A percentile compares a stretch with the other conserved stretches of the same genome.
Conservation (phyloP, 1,140 invertebrate genomes). For the Popillia japonica region DNA sequence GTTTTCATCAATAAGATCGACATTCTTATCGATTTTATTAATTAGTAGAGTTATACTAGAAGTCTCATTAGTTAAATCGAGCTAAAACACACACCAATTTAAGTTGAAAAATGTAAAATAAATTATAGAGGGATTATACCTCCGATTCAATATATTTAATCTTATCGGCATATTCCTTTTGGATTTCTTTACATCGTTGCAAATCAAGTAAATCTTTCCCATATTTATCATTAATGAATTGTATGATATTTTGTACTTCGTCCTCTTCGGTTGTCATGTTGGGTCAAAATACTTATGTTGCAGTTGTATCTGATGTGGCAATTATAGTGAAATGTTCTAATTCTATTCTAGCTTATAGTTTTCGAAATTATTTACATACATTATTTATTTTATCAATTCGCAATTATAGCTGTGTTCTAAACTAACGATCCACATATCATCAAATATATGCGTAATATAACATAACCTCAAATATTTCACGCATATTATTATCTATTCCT, state of each 20-base stretch:
- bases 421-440: too few species aligned
- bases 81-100: conserved; percentile 58
- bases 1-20: conserved; percentile 63
- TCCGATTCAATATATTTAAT: conserved; percentile 65
- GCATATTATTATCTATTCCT: not conserved
- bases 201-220: conserved; percentile 61
- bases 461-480: not conserved
- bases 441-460: not conserved
- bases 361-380: not conserved
- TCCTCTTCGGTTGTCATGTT: conserved; percentile 5
- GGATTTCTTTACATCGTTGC: conserved; percentile 58
- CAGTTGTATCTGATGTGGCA: conserved; percentile 1
- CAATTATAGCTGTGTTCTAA: too few species aligned
- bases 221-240: conserved; percentile 62
- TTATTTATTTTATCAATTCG: not conserved
- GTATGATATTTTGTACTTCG: not conserved
- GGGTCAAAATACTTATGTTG: too few species aligned
- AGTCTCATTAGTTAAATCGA: conserved; percentile 68
- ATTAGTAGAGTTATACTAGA: conserved; percentile 66
- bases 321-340: too few species aligned
- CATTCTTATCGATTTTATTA: conserved; percentile 46
- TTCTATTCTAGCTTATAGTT: too few species aligned
- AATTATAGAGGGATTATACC: conserved; percentile 55
- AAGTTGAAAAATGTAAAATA: not conserved
- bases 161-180: conserved; percentile 59